Conservation (phyloP, 1,140 invertebrate species). For the Plutomurus gul region DNA sequence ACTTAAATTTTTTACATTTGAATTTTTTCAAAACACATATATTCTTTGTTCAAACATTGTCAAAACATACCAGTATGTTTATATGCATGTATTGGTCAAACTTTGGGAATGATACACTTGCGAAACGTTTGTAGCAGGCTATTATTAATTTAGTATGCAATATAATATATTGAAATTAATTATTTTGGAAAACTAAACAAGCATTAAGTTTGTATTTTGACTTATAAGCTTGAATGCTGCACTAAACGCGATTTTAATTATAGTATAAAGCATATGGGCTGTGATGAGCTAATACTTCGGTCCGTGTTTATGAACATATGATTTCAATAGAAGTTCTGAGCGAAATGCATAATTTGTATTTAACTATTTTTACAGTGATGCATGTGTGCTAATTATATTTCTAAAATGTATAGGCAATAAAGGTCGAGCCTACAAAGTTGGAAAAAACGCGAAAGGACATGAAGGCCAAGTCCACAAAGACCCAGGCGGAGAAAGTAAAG, state of each 20-base stretch:
- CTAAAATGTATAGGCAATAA: constrained; percentile 61
- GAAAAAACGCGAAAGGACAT: constrained; percentile 61
- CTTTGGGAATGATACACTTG: neutral
- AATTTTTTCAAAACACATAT: neutral
- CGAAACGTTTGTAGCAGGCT: neutral
- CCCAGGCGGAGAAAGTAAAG: constrained; percentile 58
- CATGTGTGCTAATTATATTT: constrained; percentile 57
- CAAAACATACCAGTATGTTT: too few relatives aligned
- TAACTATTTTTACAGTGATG: constrained; percentile 59
- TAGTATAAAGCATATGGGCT: constrained; percentile 5
- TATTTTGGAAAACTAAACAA: neutral
- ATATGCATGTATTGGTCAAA: too few relatives aligned
- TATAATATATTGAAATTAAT: neutral
- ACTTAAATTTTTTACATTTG: neutral
- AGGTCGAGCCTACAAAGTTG: constrained; percentile 62
- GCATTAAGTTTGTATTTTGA: neutral
- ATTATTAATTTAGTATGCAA: neutral
- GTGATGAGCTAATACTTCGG: constrained; percentile 56
- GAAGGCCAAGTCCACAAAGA: constrained; percentile 62
- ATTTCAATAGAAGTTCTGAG: constrained; percentile 52
- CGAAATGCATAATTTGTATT: constrained; percentile 36
- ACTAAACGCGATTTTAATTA: neutral
- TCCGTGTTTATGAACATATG: constrained; percentile 56
- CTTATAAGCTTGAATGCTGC: neutral
- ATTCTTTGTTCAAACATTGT: too few relatives aligned